Base-by-base conservation (phyloP, 1,140 invertebrate genomes). In the Battus philenor region DNA sequence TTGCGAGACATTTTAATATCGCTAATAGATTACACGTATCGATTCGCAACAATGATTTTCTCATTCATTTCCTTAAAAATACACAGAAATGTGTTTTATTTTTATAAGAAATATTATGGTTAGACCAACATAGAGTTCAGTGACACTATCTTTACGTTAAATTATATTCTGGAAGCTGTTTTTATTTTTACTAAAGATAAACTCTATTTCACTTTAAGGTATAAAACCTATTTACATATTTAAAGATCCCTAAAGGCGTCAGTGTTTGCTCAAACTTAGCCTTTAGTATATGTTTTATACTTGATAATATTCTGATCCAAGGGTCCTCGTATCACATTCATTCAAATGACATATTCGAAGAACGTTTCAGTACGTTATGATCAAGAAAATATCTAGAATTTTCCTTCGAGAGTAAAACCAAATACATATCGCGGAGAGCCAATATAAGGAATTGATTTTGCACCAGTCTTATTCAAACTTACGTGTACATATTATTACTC, bases 271-370 rank as follows among this genome's bases (percentile, higher is more conserved):
- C 57, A 59, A 75, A 78, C 70, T 63, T 71, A 56, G 73, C 75
- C 72, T 72, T 78, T 78, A 62, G 77, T 75, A 66, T 83, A 77
- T 77, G 73, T 79, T 79, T 83, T 83, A 78, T 73, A 74, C 58
- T 50, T 63, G 63, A 76, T 79, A 76, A 77, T 71, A 74, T 77
- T 78, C 63, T 66, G 61, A 73, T 78, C 69, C 65, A 70, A 64
- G 65, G 68, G 57, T 56, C 63, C 61, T 74, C 69, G 63, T 72
- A 78, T 76, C 64, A 59, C 57, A 69, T 68, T 70, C 68, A 77
- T 77, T 79, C 66, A 71, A 73, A 78, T 70, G 68, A 74, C 76
- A 80, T 80, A 80, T 83, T 72, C 69, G 63, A 68, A 66, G 62
- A 72, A 73, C 74, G 64, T 73, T 76, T 63, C 47, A 72, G 65